These are phyloP conservation scores for Platyrinchus mystaceus DNA, from an alignment of 2,797 vertebrate genomes.

Conservation along the genomic window DNA sequence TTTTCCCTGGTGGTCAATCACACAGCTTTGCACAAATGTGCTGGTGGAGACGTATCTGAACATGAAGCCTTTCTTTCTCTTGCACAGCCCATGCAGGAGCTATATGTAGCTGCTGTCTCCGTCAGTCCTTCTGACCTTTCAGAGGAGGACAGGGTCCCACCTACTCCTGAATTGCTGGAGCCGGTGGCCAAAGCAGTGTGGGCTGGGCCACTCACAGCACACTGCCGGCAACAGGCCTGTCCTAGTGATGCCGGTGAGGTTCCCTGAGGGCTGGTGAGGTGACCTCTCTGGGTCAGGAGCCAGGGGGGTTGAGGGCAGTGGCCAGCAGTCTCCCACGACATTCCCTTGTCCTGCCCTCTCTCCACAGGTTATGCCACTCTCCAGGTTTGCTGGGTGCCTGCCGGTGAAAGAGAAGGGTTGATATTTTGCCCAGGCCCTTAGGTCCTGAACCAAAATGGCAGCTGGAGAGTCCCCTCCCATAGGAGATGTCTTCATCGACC, in stretches of 20 bases:
- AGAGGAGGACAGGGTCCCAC: background rate
- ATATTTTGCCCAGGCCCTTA: constrained; percentile 64
- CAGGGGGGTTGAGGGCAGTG: background rate
- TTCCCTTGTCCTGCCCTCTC: constrained; percentile 68
- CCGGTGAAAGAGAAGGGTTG: constrained; percentile 75
- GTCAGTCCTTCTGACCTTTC: background rate
- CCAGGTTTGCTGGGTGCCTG: constrained; percentile 72
- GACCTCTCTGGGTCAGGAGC: background rate
- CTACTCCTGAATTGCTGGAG: background rate
- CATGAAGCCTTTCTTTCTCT: background rate
- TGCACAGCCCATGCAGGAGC: background rate
- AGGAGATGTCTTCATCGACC: constrained; percentile 66
- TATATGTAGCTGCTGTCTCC: accelerated
- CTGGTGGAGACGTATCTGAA: background rate
- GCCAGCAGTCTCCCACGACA: background rate
- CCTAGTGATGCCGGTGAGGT: background rate
- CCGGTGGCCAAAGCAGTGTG: accelerated
- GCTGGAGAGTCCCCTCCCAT: constrained; percentile 63
- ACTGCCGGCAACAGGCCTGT: background rate
- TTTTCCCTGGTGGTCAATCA: background rate
- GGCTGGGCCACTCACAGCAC: background rate
- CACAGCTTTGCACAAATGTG: background rate
- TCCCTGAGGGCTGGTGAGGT: background rate
- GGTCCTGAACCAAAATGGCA: constrained; percentile 73
- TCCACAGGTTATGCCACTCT: constrained; percentile 74